Base-by-base conservation (phyloP, 2,113 vertebrate species). In the Benthochromis sp. region DNA sequence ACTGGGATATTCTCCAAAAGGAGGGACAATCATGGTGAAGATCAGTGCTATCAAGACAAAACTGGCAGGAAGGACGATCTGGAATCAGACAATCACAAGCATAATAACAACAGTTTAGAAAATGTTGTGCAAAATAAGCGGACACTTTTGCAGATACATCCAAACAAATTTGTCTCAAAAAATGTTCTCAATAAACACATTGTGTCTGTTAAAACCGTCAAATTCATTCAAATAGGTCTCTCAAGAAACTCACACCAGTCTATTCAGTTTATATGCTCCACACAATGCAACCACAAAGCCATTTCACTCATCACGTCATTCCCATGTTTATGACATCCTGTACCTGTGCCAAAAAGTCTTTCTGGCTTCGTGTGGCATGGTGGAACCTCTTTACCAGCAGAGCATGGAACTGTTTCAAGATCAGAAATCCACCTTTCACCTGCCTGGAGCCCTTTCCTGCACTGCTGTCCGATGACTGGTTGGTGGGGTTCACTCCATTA, bases 331-430 rank as follows among this genome's bases (percentile, higher is more conserved):
- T 84, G 12, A 73, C 27, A 21, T 21, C 11, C 27, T 10, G 31
- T 71, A 99, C 98, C 98, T 99, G 99, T 3, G 98, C 98, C 71
- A 99, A 85, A 93, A 99, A 99, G 94, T 99, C 99, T 89, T 98
- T 98, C 81, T 90, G 90, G 95, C 98, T 99, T 79, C 98, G 97
- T 9, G 89, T 93, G 2, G 97, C 84, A 0, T 97, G 98, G 50
- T 98, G 96, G 81, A 98, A 97, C 24, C 98, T 95, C 95, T 99
- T 99, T 84, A 98, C 95, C 14, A 99, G 94, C 92, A 99, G 96
- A 0, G 98, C 99, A 36, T 97, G 95, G 84, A 98, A 96, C 61
- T 99, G 98, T 90, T 98, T 98, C 27, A 90, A 14, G 19, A 96
- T 36, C 45, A 99, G 97, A 24, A 78, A 55, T 2, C 69, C 36